Evolutionary conservation across 2,797 vertebrate genomes (phyloP), one percentile per base, ranked within the genome.

Genomic region (Falco berigora): DNA sequence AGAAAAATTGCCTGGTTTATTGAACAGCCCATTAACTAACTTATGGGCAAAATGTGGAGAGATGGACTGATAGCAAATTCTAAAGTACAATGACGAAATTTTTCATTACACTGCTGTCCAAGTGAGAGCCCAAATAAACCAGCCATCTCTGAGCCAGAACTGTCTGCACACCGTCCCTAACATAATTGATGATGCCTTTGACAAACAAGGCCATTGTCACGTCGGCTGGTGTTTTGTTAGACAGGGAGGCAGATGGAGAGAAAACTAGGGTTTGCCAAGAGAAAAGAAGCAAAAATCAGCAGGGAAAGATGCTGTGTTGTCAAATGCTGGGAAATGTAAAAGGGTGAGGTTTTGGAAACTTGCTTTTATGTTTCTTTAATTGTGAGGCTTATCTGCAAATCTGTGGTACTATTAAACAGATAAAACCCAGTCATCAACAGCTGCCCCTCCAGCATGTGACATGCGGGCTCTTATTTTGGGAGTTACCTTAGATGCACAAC

Each of bases 121-220:
- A 50, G 78, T 69, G 47, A 84, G 69, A 96, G 81, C 82, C 62
- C 67, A 90, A 91, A 96, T 59, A 82, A 91, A 91, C 38, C 34
- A 38, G 68, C 76, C 82, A 53, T 62, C 69, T 88, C 87, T 71
- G 78, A 89, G 84, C 72, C 92, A 95, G 75, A 95, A 94, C 91
- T 94, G 97, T 97, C 94, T 91, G 92, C 94, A 96, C 95, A 96
- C 95, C 40, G 78, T 97, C 92, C 81, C 91, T 92, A 96, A 94
- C 86, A 93, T 90, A 96, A 96, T 64, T 93, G 92, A 95, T 94
- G 94, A 89, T 87, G 96, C 88, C 86, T 96, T 97, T 92, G 82
- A 96, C 79, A 95, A 96, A 97, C 87, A 95, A 95, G 82, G 85
- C 78, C 75, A 96, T 96, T 95, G 94, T 96, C 86, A 46, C 7